Evolutionary conservation across 2,797 vertebrate species (phyloP).

Genomic region (Caiman crocodilus): DNA sequence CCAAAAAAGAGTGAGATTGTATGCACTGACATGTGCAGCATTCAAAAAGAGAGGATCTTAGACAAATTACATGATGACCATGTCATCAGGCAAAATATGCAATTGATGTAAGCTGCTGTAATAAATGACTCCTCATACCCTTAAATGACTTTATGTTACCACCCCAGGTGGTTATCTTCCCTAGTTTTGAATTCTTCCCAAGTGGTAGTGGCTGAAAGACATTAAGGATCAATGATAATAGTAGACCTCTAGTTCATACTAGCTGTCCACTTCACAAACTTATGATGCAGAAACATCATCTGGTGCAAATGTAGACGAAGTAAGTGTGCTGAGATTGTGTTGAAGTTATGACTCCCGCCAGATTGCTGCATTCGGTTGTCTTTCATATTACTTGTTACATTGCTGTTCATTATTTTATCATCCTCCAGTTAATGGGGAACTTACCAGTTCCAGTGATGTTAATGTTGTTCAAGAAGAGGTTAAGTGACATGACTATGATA

Average conservation of each 20-base stretch:
- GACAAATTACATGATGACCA: not conserved
- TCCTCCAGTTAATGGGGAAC: too few relatives aligned
- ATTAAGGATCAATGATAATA: constrained; percentile 7
- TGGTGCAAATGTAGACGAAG: not conserved
- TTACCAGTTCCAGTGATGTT: too few relatives aligned
- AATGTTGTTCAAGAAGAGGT: too few relatives aligned
- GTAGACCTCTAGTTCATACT: not conserved
- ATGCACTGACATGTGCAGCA: not conserved
- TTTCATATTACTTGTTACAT: too few relatives aligned
- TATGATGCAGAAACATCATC: not conserved
- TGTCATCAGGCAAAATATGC: not conserved
- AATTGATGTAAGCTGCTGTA: not conserved
- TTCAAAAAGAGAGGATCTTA: not conserved
- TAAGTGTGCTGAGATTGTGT: too few relatives aligned
- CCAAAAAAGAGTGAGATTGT: not conserved
- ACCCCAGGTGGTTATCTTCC: constrained; percentile 22
- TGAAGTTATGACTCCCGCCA: too few relatives aligned
- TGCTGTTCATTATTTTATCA: too few relatives aligned
- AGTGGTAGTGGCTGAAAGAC: not conserved
- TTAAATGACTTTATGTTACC: constrained; percentile 40
- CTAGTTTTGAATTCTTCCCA: constrained; percentile 26
- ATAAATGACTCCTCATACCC: constrained; percentile 14
- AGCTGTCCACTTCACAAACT: constrained; percentile 11
- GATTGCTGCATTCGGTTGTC: too few relatives aligned
- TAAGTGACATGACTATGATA: too few relatives aligned